These are phyloP conservation scores for Orchestes rusci DNA, from an alignment of 2,888 invertebrate species.

Conservation along the genomic window DNA sequence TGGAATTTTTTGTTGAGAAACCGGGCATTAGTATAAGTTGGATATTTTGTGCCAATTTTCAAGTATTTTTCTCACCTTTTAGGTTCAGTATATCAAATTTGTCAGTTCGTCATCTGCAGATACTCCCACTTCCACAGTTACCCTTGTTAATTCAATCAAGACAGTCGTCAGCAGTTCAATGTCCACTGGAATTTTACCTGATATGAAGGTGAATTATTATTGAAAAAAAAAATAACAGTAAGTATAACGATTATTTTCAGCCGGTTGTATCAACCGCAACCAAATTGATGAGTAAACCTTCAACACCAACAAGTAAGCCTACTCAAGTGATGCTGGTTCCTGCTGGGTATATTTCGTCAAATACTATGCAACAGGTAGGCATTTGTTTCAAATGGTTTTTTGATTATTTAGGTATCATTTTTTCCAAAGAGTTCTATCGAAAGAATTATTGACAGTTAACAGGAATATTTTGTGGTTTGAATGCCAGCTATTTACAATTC, in stretches of 20 bases:
- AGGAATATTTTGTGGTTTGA: too few species aligned
- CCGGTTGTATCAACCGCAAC: constrained; percentile 24
- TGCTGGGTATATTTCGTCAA: constrained; percentile 17
- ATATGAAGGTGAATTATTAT: constrained; percentile 16
- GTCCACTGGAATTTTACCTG: constrained; percentile 2
- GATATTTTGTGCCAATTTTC: too few species aligned
- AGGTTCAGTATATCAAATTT: constrained; percentile 67
- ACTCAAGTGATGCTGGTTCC: constrained; percentile 19
- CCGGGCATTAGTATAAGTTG: too few species aligned
- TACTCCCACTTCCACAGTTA: constrained; percentile 40
- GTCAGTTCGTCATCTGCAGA: constrained; percentile 47
- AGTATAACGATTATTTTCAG: constrained; percentile 11
- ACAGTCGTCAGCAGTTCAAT: constrained; percentile 15
- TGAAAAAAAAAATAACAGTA: not conserved
- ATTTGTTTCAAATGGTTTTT: not conserved
- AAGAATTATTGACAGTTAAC: too few species aligned
- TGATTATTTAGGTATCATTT: not conserved
- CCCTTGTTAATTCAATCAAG: constrained; percentile 30
- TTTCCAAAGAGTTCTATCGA: not conserved
- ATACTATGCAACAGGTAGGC: constrained; percentile 20
- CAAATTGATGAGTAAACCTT: constrained; percentile 37
- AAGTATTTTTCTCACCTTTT: too few species aligned
- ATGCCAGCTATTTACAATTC: too few species aligned
- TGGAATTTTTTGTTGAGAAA: too few species aligned
- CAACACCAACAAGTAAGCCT: constrained; percentile 12